Evolutionary conservation across 1,140 invertebrate species (phyloP), one percentile per base, ranked within the genome.

Genomic region (Aphaenogaster rudis): DNA sequence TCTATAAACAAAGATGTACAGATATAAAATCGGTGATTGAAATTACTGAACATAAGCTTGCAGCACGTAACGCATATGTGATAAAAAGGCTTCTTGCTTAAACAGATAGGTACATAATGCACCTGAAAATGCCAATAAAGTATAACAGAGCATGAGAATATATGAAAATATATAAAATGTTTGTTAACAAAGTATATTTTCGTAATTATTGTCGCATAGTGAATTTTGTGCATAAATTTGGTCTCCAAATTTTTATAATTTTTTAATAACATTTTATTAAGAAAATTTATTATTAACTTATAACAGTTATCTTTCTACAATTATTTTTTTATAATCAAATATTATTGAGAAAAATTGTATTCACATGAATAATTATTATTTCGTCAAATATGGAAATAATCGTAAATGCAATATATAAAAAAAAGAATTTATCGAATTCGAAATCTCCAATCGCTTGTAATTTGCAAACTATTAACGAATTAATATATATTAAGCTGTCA

Each of bases 51-150:
- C 11, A 48, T 72, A 77, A 90, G 78, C 69, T 88, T 36, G 45
- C 42, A 80, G 86, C 77, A 80, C 57, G 76, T 85, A 88, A 36
- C 13, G 76, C 76, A 88, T 89, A 88, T 90, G 72, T 81, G 50
- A 3, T 78, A 71, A 88, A 87, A 59, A 79, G 59, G 52, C 59
- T 69, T 33, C 39, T 67, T 54, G 54, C 9, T 71, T 86, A 86
- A 28, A 88, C 33, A 76, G 45, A 52, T 59, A 39, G 9, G 21
- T 54, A 59, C 45, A 52, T 74, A 86, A 85, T 85, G 39, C 28
- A 71, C 15, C 74, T 50, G 48, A 77, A 88, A 88, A 88, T 88
- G 45, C 39, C 72, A 59, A 78, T 88, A 45, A 33, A 69, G 21
- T 11, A 50, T 72, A 48, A 78, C 7, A 52, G 42, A 78, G 59